Percentiles rank a stretch among this genome's conserved stretches.
Evolutionary conservation across 2,113 vertebrate genomes (phyloP).

Genomic region (Corythornis cristatus): DNA sequence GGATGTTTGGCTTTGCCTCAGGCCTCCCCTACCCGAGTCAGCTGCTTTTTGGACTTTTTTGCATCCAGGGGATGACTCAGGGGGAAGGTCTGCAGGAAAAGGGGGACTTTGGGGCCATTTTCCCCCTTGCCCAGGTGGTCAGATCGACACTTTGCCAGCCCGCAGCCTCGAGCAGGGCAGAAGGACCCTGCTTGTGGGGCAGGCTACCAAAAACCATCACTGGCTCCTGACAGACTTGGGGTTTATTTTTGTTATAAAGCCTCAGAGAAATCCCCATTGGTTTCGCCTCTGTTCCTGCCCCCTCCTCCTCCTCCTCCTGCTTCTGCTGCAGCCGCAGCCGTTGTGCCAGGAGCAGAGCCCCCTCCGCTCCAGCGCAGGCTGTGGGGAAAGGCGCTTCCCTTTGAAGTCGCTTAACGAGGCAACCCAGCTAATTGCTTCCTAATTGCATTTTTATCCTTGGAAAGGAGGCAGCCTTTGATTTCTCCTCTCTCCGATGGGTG

Average conservation of each 20-base stretch:
- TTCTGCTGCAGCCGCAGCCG: background rate
- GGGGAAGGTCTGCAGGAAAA: background rate
- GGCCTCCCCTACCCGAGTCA: background rate
- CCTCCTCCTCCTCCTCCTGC: background rate
- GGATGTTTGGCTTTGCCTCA: background rate
- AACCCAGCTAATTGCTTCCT: constrained; percentile 72
- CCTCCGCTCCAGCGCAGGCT: background rate
- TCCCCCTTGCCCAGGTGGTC: background rate
- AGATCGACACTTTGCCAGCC: background rate
- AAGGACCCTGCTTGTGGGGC: background rate
- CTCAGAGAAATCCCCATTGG: background rate
- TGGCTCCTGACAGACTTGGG: background rate
- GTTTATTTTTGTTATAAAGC: background rate
- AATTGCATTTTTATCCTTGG: constrained; percentile 70
- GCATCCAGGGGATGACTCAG: background rate
- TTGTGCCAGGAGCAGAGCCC: constrained; percentile 59
- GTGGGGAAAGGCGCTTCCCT: constrained; percentile 44
- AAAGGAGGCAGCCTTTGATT: constrained; percentile 69
- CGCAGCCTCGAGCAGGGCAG: background rate
- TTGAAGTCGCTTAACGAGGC: constrained; percentile 71
- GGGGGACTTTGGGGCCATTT: background rate
- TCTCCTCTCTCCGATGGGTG: constrained; percentile 13
- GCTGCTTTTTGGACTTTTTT: background rate
- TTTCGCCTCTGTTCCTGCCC: background rate
- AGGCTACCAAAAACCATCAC: background rate